These are phyloP conservation scores for Propsilocerus akamusi DNA, from an alignment of 1,140 invertebrate species.

Conservation along the genomic window DNA sequence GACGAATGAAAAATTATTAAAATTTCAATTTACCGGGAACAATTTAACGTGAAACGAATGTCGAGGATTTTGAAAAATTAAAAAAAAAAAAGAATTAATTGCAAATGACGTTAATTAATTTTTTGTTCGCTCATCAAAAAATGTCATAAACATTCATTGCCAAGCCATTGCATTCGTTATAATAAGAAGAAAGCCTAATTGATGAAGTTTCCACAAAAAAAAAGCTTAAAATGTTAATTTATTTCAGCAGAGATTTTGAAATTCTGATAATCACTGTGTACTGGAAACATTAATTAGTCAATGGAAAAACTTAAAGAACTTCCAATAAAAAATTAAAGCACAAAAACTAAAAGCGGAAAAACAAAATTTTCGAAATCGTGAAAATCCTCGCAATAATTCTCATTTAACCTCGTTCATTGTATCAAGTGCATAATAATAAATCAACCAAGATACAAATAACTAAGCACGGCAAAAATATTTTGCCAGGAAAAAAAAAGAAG, in stretches of 20 bases:
- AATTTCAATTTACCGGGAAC: too few relatives aligned
- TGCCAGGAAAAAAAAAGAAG: neutral
- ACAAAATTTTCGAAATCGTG: neutral
- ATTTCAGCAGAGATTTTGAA: neutral
- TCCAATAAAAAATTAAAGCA: too few relatives aligned
- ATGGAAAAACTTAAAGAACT: too few relatives aligned
- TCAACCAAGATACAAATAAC: neutral
- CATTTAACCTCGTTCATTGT: slow-evolving; percentile 1
- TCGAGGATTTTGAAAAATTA: too few relatives aligned
- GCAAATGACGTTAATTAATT: neutral
- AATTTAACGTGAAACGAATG: too few relatives aligned
- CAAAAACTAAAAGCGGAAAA: neutral
- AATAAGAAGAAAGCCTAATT: neutral
- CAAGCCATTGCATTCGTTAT: neutral
- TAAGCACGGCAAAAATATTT: neutral
- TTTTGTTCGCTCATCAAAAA: neutral
- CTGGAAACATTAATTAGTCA: too few relatives aligned
- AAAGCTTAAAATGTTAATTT: neutral
- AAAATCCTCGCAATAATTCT: neutral
- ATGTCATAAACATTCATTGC: neutral
- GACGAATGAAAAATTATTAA: too few relatives aligned
- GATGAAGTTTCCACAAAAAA: neutral
- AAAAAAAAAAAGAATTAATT: too few relatives aligned
- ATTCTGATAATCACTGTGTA: neutral
- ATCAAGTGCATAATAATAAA: slow-evolving; percentile 4